Conservation (phyloP, 64 coral and sea anemone species). For the Actinia equina region DNA sequence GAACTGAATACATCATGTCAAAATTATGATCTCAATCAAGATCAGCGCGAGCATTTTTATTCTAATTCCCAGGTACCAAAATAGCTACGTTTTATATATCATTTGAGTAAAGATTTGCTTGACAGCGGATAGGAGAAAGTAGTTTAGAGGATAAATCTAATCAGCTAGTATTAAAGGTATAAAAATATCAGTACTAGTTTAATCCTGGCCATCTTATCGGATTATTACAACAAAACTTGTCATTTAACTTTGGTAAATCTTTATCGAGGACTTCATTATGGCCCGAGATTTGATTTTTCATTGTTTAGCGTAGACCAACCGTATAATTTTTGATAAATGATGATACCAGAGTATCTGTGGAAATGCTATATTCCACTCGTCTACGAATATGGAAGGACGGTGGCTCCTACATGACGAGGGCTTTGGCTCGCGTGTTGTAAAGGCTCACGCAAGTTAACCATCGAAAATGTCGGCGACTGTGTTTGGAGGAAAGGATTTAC, state of each 20-base stretch:
- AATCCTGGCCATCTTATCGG: neutral
- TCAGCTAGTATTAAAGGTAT: neutral
- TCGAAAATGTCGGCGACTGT: neutral
- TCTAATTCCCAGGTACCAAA: neutral
- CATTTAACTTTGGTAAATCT: neutral
- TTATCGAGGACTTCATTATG: neutral
- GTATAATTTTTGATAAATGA: too few relatives aligned
- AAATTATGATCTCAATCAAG: neutral
- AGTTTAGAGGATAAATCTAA: constrained; percentile 9
- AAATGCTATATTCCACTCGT: too few relatives aligned
- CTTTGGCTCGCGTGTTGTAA: neutral
- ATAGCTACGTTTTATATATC: neutral
- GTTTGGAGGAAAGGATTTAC: neutral
- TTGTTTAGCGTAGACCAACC: neutral
- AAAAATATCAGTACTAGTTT: neutral
- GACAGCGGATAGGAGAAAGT: too few relatives aligned
- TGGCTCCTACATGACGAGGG: neutral
- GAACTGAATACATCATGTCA: neutral
- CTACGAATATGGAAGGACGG: neutral
- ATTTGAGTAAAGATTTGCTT: too few relatives aligned
- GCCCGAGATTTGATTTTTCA: neutral
- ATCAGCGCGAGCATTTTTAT: neutral
- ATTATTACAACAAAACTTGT: neutral
- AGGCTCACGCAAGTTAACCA: neutral
- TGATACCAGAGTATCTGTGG: too few relatives aligned